Percentiles rank a stretch among this genome's conserved stretches.
Conservation (phyloP, 2,113 vertebrate genomes). For the Apodemus sylvaticus region DNA sequence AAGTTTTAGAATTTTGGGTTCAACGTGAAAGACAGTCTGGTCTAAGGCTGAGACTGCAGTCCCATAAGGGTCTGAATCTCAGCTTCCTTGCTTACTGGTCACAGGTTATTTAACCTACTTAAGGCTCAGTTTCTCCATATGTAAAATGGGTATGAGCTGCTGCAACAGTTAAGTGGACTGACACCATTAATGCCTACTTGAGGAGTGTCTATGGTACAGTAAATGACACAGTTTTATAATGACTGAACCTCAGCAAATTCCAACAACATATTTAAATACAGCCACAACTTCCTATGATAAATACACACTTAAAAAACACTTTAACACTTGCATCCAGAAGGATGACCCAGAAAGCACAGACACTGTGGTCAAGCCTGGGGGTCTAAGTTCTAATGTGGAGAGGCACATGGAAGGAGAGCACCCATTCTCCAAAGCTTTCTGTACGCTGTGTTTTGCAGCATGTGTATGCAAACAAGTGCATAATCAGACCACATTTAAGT, state of each 20-base stretch:
- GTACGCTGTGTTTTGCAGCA: neutral
- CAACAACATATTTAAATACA: constrained; percentile 11
- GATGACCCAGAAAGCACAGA: neutral
- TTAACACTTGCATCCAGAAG: neutral
- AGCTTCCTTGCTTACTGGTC: constrained; percentile 25
- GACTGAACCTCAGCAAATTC: neutral
- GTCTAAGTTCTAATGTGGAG: neutral
- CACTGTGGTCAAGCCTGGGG: neutral
- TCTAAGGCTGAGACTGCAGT: constrained; percentile 33
- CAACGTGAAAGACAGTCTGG: constrained; percentile 41
- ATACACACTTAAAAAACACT: neutral
- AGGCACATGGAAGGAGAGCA: neutral
- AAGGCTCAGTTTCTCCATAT: constrained; percentile 12
- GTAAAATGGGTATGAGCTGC: constrained; percentile 1
- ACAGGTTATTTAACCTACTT: constrained; percentile 21
- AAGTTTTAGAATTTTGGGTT: constrained; percentile 58
- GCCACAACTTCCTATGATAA: constrained; percentile 7
- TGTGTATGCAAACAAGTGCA: fast-evolving
- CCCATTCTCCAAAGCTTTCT: neutral
- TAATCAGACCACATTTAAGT: neutral
- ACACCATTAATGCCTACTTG: neutral
- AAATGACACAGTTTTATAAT: neutral
- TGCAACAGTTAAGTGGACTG: constrained; percentile 30
- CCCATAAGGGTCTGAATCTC: neutral
- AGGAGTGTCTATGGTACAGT: neutral